Percentiles rank a stretch among this genome's conserved stretches.
Conservation (phyloP, 2,113 vertebrate genomes). For the Paedocypris sp. region DNA sequence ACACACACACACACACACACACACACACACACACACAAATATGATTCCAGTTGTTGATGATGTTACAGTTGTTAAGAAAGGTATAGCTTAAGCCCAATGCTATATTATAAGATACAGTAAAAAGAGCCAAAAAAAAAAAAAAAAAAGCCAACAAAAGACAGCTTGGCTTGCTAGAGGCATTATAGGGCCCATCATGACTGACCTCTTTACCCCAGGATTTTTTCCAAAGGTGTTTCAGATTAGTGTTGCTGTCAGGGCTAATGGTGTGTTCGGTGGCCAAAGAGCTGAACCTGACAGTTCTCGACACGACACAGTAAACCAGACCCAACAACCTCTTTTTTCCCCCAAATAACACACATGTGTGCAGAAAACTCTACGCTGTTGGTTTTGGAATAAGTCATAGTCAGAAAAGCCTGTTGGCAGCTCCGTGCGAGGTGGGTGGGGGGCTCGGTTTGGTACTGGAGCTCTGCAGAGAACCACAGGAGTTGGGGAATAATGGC, state of each 20-base stretch:
- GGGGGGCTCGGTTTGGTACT: background rate
- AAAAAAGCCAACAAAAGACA: conserved; percentile 2
- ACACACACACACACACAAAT: too few relatives aligned
- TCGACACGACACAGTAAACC: background rate
- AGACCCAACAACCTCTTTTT: background rate
- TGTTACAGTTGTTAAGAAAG: too few relatives aligned
- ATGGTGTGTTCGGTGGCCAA: conserved; percentile 7
- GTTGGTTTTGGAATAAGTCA: conserved; percentile 3
- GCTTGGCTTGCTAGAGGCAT: conserved; percentile 5
- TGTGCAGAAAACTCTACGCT: conserved; percentile 5
- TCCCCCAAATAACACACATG: background rate
- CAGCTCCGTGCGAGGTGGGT: background rate
- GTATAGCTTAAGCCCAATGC: too few relatives aligned
- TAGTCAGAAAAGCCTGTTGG: background rate
- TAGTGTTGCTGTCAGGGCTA: conserved; percentile 20
- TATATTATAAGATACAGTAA: background rate
- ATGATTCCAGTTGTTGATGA: too few relatives aligned
- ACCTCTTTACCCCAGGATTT: conserved; percentile 1
- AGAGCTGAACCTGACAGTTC: background rate
- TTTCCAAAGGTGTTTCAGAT: conserved; percentile 29
- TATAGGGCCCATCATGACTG: conserved; percentile 9
- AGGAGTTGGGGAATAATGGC: conserved; percentile 17
- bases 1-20: too few relatives aligned
- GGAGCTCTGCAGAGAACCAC: conserved; percentile 17
- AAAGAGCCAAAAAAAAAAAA: background rate